A percentile compares a stretch with the other conserved stretches of the same genome.
Conservation (phyloP, 2,888 invertebrate genomes). For the Pseudococcus longispinus region DNA sequence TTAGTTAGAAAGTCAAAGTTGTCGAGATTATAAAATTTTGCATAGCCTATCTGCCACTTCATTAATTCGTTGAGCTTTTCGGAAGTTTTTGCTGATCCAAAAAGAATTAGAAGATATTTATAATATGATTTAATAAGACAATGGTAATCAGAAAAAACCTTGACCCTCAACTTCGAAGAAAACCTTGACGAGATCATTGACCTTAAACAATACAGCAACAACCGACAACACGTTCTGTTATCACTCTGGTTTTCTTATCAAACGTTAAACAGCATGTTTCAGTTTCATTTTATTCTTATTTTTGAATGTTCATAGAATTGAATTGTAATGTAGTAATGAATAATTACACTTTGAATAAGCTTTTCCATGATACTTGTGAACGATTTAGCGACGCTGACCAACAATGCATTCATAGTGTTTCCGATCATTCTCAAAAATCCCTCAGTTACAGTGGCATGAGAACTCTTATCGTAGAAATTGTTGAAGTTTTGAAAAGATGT, state of each 20-base stretch:
- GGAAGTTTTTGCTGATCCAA: too few relatives aligned
- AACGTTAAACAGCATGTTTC: too few relatives aligned
- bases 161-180: too few relatives aligned
- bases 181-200: not conserved
- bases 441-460: not conserved
- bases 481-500: not conserved
- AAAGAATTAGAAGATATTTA: too few relatives aligned
- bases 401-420: not conserved
- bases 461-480: not conserved
- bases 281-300: not conserved
- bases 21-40: too few relatives aligned
- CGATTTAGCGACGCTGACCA: not conserved
- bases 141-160: too few relatives aligned
- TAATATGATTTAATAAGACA: too few relatives aligned
- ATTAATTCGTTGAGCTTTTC: too few relatives aligned
- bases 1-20: too few relatives aligned
- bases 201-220: not conserved
- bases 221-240: not conserved
- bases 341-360: not conserved
- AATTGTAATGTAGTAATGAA: not conserved
- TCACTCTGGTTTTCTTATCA: not conserved
- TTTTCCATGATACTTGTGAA: slow-evolving; percentile 11
- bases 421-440: not conserved
- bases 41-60: too few relatives aligned
- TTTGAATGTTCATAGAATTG: not conserved